Evolutionary conservation across 1,140 invertebrate species (phyloP), one percentile per base, ranked within the genome.

Genomic region (Drosophila kohkoa): DNA sequence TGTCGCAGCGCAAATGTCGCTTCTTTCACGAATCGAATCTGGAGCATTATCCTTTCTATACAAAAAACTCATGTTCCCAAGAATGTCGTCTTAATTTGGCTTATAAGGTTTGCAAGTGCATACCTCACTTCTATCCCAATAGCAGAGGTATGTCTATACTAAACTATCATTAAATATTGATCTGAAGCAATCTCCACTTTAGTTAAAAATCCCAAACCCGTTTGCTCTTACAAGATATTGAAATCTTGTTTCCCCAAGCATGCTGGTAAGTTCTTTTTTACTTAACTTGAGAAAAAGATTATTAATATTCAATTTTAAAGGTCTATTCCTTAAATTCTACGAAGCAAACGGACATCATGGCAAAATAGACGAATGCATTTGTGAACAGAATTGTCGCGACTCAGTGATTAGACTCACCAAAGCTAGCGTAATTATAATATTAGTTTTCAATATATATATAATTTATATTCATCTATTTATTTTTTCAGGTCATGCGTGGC

Each of bases 11-110:
- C 28, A 87, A 92, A 35, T 92, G 95, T 76, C 93, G 95, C 0
- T 95, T 95, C 75, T 90, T 92, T 10, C 81, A 95, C 43, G 95
- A 96, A 91, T 94, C 95, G 32, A 94, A 94, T 77, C 79, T 96
- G 0, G 88, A 92, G 5, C 94, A 95, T 75, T 95, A 93, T 75
- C 93, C 94, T 0, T 93, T 95, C 5, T 96, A 96, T 78, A 94
- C 95, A 0, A 95, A 95, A 82, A 94, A 94, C 15, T 90, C 95
- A 64, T 96, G 95, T 64, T 89, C 94, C 1, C 95, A 95, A 90
- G 95, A 96, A 75, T 96, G 95, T 68, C 93, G 95, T 2, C 93
- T 95, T 8, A 87, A 93, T 43, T 85, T 95, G 0, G 94, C 94
- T 57, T 86, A 94, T 15, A 87, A 93, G 58, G 93, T 94, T 16